Percentiles rank a stretch among this genome's conserved stretches.
These are phyloP conservation scores for Carposina sasakii DNA, from an alignment of 1,140 invertebrate species.

Conservation along the genomic window DNA sequence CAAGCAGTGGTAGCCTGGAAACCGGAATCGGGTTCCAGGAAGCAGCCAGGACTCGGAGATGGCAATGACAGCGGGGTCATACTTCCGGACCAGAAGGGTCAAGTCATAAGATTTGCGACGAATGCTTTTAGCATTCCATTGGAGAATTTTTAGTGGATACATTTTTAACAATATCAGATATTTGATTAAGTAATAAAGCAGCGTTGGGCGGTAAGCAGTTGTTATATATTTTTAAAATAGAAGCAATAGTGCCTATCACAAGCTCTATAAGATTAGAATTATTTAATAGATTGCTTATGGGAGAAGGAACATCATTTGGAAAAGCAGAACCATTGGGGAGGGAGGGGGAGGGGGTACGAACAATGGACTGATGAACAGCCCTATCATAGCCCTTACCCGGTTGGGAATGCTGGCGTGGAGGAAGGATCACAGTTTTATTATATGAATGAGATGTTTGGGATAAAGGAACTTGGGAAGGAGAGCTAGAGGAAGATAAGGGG, in stretches of 20 bases:
- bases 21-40: neutral
- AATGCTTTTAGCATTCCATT: conserved; percentile 16
- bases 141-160: conserved; percentile 3
- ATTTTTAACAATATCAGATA: conserved; percentile 5
- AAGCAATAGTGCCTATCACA: neutral
- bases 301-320: neutral
- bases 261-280: neutral
- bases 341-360: neutral
- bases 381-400: conserved; percentile 3
- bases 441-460: neutral
- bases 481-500: too few species aligned
- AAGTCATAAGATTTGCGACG: conserved; percentile 8
- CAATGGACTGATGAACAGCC: neutral
- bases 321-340: conserved; percentile 5
- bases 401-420: neutral
- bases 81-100: neutral
- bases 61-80: neutral
- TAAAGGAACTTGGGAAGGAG: neutral
- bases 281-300: too few species aligned
- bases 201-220: conserved; percentile 16
- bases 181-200: conserved; percentile 3
- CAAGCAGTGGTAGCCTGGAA: neutral
- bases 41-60: neutral
- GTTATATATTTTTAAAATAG: neutral
- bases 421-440: neutral